Evolutionary conservation across 2,888 invertebrate species (phyloP).

Genomic region (Ormyrus nitidulus): DNA sequence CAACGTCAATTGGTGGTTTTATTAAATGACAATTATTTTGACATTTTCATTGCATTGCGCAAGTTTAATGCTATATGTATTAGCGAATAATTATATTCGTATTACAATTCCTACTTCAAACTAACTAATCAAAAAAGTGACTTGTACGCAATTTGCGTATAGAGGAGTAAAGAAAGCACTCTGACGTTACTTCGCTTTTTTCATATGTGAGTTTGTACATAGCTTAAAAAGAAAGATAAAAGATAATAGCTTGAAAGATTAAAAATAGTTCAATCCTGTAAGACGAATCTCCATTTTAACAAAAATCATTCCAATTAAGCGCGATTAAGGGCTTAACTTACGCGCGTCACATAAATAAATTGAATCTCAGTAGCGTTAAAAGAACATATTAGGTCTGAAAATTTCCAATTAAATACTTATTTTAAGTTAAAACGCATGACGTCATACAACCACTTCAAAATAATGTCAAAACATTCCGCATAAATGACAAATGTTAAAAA

Average conservation of each 20-base stretch:
- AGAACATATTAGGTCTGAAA: constrained; percentile 18
- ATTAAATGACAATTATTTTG: not conserved
- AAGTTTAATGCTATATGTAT: not conserved
- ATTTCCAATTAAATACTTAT: constrained; percentile 17
- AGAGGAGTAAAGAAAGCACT: not conserved
- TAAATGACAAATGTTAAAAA: constrained; percentile 28
- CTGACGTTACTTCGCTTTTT: constrained; percentile 52
- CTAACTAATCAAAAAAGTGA: no score
- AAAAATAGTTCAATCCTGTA: constrained; percentile 50
- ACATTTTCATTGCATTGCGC: not conserved
- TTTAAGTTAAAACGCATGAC: constrained; percentile 14
- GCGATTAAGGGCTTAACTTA: constrained; percentile 22
- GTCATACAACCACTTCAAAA: constrained; percentile 4
- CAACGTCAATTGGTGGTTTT: constrained; percentile 34
- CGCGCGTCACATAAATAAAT: constrained; percentile 44
- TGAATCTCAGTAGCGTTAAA: constrained; percentile 37
- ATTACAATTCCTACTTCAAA: no score
- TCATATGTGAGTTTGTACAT: constrained; percentile 58
- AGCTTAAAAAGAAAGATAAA: constrained; percentile 54
- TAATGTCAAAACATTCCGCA: constrained; percentile 34
- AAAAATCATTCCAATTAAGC: constrained; percentile 40
- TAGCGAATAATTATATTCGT: no score
- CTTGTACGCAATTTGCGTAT: not conserved
- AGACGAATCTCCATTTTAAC: constrained; percentile 43
- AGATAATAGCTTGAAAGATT: constrained; percentile 52